Percentiles rank a stretch among this genome's conserved stretches.
Evolutionary conservation across 2,797 vertebrate genomes (phyloP).

Genomic region (Ctenosaura bakeri): DNA sequence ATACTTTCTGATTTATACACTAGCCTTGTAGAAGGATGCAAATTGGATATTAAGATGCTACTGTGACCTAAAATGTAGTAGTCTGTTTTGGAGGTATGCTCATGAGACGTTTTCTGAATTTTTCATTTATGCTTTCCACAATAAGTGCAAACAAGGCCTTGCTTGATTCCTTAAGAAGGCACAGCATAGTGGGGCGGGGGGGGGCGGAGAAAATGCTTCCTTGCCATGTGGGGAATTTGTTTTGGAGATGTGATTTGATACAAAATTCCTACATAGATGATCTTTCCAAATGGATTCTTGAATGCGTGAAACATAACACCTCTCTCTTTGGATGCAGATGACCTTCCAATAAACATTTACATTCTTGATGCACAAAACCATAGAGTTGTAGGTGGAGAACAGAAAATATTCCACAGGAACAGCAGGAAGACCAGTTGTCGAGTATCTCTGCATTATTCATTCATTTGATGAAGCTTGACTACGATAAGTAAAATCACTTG

Average conservation of each 20-base stretch:
- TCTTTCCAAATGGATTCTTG: conserved; percentile 3
- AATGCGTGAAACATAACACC: conserved; percentile 12
- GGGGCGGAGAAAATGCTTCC: not conserved
- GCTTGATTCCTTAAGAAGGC: not conserved
- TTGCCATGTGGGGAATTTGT: not conserved
- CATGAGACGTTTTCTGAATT: not conserved
- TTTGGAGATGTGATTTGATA: not conserved
- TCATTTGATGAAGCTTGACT: conserved; percentile 20
- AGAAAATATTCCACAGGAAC: conserved; percentile 26
- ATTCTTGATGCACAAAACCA: conserved; percentile 21
- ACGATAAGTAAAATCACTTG: conserved; percentile 40
- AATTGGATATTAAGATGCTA: not conserved
- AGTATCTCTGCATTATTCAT: conserved; percentile 25
- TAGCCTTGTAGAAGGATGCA: not conserved
- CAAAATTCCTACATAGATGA: not conserved
- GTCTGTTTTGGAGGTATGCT: not conserved
- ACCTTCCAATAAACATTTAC: not conserved
- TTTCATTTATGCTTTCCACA: not conserved
- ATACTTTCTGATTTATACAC: not conserved
- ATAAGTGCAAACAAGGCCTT: not conserved
- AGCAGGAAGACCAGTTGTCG: conserved; percentile 21
- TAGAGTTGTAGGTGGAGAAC: not conserved
- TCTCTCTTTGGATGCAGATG: conserved; percentile 9
- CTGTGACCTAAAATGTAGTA: not conserved
- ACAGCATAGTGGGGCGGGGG: not conserved